Evolutionary conservation across 2,113 vertebrate species (phyloP).

Genomic region (Odobenus rosmarus): DNA sequence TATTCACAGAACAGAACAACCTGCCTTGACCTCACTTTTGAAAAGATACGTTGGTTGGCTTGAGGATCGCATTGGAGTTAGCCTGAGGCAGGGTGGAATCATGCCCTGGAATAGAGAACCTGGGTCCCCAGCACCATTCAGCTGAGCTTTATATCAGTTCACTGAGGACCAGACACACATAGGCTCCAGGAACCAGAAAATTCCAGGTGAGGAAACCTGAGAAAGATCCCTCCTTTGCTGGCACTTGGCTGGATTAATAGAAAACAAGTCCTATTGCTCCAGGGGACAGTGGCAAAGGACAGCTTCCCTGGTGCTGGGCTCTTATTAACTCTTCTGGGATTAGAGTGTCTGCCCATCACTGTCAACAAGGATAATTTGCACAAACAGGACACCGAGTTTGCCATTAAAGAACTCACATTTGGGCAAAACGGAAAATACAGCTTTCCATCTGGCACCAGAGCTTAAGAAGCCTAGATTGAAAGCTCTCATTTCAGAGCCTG

Average conservation of each 20-base stretch:
- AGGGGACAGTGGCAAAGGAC: neutral
- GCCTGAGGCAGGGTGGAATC: neutral
- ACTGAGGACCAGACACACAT: neutral
- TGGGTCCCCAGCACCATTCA: neutral
- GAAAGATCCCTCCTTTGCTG: neutral
- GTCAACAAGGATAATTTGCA: neutral
- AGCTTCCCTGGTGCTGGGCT: neutral
- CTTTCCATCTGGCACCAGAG: neutral
- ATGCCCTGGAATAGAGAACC: neutral
- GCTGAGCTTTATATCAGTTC: neutral
- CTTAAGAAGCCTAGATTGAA: neutral
- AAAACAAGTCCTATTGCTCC: neutral
- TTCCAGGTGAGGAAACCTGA: neutral
- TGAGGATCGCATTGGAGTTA: slow-evolving; percentile 18
- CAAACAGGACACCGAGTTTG: neutral
- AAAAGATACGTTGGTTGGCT: slow-evolving; percentile 8
- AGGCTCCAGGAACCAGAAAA: neutral
- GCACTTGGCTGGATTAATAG: neutral
- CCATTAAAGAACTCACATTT: neutral
- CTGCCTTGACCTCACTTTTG: slow-evolving; percentile 56
- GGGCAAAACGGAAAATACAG: neutral
- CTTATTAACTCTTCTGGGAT: neutral
- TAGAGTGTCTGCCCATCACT: neutral
- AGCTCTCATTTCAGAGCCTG: neutral
- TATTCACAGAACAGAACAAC: slow-evolving; percentile 50